Conservation (phyloP, 2,113 vertebrate genomes). For the Amphiprion ocellaris region DNA sequence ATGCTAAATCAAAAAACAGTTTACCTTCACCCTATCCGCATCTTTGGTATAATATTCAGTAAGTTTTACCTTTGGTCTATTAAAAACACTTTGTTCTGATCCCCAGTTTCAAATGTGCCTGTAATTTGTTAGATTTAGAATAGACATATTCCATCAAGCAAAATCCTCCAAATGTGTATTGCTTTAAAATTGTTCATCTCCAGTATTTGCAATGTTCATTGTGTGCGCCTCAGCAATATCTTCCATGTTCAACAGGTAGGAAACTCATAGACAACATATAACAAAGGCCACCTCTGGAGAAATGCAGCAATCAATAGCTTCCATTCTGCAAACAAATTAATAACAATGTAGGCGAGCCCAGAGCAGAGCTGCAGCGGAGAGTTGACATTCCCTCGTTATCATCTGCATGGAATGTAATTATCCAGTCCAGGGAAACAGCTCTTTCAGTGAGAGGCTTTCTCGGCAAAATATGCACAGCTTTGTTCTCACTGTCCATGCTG, state of each 20-base stretch:
- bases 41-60: not conserved
- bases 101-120: no score
- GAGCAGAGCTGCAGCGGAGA: conserved; percentile 55
- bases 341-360: conserved; percentile 73
- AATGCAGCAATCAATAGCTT: conserved; percentile 63
- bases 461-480: conserved; percentile 60
- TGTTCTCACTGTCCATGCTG: conserved; percentile 49
- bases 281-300: conserved; percentile 48
- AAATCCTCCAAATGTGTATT: not conserved
- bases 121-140: no score
- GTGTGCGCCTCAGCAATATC: conserved; percentile 11
- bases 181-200: not conserved
- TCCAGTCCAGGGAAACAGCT: conserved; percentile 58
- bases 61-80: no score
- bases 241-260: conserved; percentile 45
- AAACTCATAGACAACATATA: conserved; percentile 46
- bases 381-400: conserved; percentile 83
- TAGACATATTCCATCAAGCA: no score
- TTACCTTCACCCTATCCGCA: not conserved
- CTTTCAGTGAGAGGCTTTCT: conserved; percentile 62
- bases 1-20: not conserved
- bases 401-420: conserved; percentile 83
- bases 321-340: conserved; percentile 54
- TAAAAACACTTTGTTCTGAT: no score
- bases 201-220: not conserved